A percentile compares a stretch with the other conserved stretches of the same genome.
phyloP scores from a whole-genome alignment of 2,888 invertebrate species.

The Mesochorus sp. region DNA sequence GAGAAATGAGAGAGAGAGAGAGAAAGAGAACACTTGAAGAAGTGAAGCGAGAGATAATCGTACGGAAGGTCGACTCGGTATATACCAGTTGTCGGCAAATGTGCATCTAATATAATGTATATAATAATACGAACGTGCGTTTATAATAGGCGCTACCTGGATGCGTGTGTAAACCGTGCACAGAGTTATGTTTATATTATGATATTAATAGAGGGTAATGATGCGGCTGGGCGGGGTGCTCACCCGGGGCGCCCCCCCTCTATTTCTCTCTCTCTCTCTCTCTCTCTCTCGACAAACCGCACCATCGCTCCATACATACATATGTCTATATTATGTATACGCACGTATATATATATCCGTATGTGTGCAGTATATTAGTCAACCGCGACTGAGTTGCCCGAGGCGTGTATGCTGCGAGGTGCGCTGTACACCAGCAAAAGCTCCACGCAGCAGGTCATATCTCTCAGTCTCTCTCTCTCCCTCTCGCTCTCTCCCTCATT shows the following conservation, averaged over 20 bases:
- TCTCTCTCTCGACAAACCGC: constrained; percentile 45
- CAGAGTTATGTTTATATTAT: constrained; percentile 81
- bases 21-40: not conserved
- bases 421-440: too few species aligned
- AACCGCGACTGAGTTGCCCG: constrained; percentile 60
- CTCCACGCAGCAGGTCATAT: constrained; percentile 28
- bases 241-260: constrained; percentile 41
- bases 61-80: constrained; percentile 45
- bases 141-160: constrained; percentile 58
- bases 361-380: constrained; percentile 45
- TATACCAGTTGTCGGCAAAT: constrained; percentile 51
- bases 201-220: constrained; percentile 81
- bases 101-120: constrained; percentile 36
- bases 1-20: too few species aligned
- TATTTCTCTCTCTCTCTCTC: constrained; percentile 2
- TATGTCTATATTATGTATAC: not conserved
- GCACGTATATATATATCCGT: not conserved
- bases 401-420: constrained; percentile 50
- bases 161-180: constrained; percentile 49
- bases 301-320: constrained; percentile 39
- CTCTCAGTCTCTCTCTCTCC: constrained; percentile 19
- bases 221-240: constrained; percentile 62
- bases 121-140: constrained; percentile 27
- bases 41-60: constrained; percentile 42
- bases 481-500: not conserved